Conservation (phyloP, 1,140 invertebrate species). For the Ips nitidus region DNA sequence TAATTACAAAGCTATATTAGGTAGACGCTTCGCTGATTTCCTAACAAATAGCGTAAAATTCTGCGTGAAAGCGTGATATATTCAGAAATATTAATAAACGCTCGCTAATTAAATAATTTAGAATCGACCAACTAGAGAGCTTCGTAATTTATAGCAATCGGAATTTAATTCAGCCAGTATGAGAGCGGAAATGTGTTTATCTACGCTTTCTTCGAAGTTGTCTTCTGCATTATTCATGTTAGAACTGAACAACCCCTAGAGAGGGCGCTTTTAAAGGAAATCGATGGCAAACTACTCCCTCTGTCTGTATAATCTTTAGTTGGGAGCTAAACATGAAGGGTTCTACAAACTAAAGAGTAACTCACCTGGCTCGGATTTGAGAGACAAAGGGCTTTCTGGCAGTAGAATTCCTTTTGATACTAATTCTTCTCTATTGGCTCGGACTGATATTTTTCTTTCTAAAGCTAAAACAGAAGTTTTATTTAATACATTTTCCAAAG, state of each 20-base stretch:
- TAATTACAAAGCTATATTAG: too few relatives aligned
- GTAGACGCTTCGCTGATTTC: neutral
- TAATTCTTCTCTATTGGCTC: slow-evolving; percentile 94
- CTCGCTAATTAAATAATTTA: neutral
- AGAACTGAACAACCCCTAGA: too few relatives aligned
- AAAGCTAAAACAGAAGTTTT: slow-evolving; percentile 69
- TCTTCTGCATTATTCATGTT: too few relatives aligned
- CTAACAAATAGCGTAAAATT: neutral
- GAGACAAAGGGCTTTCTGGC: slow-evolving; percentile 80
- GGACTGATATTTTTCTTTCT: slow-evolving; percentile 96
- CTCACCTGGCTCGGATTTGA: slow-evolving; percentile 78
- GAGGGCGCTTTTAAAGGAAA: too few relatives aligned
- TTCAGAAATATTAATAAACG: neutral
- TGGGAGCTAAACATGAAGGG: neutral
- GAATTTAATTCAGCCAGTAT: too few relatives aligned
- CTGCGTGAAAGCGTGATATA: slow-evolving; percentile 1
- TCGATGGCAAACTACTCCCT: too few relatives aligned
- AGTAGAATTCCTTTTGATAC: slow-evolving; percentile 94
- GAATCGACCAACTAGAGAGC: too few relatives aligned
- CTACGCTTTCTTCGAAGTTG: too few relatives aligned
- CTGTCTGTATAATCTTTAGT: too few relatives aligned
- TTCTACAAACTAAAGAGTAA: slow-evolving; percentile 24
- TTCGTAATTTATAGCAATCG: too few relatives aligned
- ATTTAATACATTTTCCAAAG: neutral
- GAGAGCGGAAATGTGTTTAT: too few relatives aligned